Percentiles rank a stretch among this genome's conserved stretches.
phyloP scores from a whole-genome alignment of 1,140 invertebrate species.

The Drosophila ananassae region DNA sequence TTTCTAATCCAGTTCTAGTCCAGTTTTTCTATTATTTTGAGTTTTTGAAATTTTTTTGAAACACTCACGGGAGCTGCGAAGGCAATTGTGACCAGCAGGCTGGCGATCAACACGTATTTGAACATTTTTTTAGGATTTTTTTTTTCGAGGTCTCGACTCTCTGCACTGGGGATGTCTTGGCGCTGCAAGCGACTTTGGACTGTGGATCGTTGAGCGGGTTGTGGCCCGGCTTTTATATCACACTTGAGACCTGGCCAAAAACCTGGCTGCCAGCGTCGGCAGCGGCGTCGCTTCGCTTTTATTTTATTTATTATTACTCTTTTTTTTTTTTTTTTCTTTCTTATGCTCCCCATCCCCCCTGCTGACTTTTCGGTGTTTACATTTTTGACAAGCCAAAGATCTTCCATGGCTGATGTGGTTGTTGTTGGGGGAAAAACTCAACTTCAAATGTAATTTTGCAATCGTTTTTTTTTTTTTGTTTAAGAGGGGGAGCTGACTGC shows the following conservation, averaged over 20 bases:
- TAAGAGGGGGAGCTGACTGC: slow-evolving; percentile 13
- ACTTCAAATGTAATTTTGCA: slow-evolving; percentile 70
- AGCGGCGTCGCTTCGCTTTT: slow-evolving; percentile 43
- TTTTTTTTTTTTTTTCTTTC: slow-evolving; percentile 21
- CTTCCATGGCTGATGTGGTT: slow-evolving; percentile 19
- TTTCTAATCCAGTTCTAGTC: not conserved
- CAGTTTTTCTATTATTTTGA: not conserved
- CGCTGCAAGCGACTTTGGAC: slow-evolving; percentile 76
- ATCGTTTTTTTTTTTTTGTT: slow-evolving; percentile 15
- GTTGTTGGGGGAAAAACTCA: slow-evolving; percentile 43
- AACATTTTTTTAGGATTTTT: slow-evolving; percentile 46
- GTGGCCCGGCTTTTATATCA: slow-evolving; percentile 71
- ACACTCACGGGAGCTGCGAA: slow-evolving; percentile 74
- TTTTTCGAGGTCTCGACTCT: slow-evolving; percentile 28
- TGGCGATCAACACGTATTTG: slow-evolving; percentile 78
- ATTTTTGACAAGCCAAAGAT: slow-evolving; percentile 57
- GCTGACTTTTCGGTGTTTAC: slow-evolving; percentile 41
- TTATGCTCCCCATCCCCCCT: not conserved
- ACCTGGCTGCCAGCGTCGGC: slow-evolving; percentile 1
- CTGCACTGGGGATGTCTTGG: slow-evolving; percentile 60
- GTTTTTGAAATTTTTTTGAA: slow-evolving; percentile 2
- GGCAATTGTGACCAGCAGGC: slow-evolving; percentile 64
- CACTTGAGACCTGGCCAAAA: slow-evolving; percentile 67
- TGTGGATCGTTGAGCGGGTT: slow-evolving; percentile 67
- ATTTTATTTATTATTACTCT: slow-evolving; percentile 17